Evolutionary conservation across 2,888 invertebrate species (phyloP).

Genomic region (Romanomermis culicivorax): DNA sequence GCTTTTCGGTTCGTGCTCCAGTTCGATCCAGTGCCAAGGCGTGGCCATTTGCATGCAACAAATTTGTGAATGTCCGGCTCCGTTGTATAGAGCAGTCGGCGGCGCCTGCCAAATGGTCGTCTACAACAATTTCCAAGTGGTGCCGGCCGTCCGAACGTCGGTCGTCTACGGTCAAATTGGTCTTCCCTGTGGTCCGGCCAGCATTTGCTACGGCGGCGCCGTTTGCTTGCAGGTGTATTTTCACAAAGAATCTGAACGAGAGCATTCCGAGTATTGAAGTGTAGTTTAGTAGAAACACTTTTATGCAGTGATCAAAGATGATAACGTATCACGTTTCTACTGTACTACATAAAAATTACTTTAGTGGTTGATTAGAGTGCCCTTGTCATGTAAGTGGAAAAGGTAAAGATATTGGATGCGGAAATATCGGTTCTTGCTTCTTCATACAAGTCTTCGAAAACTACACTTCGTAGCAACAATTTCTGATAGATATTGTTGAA

Average conservation of each 20-base stretch:
- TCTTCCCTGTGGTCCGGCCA: background rate
- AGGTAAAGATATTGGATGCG: no score
- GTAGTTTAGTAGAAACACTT: no score
- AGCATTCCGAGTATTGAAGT: no score
- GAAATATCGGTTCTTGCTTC: no score
- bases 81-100: slow-evolving; percentile 2
- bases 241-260: background rate
- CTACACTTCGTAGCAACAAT: no score
- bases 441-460: no score
- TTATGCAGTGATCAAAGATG: no score
- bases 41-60: slow-evolving; percentile 33
- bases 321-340: no score
- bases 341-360: no score
- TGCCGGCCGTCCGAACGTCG: background rate
- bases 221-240: background rate
- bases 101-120: background rate
- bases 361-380: no score
- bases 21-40: background rate
- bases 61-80: slow-evolving; percentile 1
- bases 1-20: background rate
- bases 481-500: no score
- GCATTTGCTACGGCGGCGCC: background rate
- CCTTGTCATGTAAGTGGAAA: no score
- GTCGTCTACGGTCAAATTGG: background rate
- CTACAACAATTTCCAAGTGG: background rate